Conservation (phyloP, 2,797 vertebrate genomes). For the Phrynocephalus vlangalii region DNA sequence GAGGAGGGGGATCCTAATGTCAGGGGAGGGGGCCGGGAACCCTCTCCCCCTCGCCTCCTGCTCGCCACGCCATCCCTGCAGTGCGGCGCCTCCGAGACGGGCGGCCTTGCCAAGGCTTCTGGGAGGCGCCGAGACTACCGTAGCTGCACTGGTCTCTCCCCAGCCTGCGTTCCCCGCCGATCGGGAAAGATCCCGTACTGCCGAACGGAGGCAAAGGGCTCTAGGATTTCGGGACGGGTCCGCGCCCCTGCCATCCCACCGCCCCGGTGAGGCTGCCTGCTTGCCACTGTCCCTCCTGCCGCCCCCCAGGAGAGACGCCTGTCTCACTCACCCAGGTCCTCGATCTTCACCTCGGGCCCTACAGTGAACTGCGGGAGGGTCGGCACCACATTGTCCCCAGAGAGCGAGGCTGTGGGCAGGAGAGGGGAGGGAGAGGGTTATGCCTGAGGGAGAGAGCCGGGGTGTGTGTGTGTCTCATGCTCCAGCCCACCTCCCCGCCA, state of each 20-base stretch:
- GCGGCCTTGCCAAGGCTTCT: neutral
- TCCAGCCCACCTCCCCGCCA: constrained; percentile 39
- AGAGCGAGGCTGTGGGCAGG: constrained; percentile 82
- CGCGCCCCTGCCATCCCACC: too few species aligned
- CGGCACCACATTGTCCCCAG: constrained; percentile 87
- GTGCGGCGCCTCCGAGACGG: neutral
- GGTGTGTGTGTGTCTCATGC: constrained; percentile 18
- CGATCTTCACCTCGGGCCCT: constrained; percentile 93
- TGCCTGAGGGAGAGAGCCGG: constrained; percentile 54
- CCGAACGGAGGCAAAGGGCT: constrained; percentile 9
- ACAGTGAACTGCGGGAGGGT: constrained; percentile 94
- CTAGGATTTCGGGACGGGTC: neutral
- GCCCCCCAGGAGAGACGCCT: constrained; percentile 18
- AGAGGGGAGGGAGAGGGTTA: constrained; percentile 66
- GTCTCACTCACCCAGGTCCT: constrained; percentile 90
- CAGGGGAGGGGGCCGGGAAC: constrained; percentile 23
- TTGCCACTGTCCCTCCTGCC: too few species aligned
- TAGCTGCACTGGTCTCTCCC: neutral
- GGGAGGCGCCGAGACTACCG: neutral
- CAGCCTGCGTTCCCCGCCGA: neutral
- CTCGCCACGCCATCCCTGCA: neutral
- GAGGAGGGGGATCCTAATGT: too few species aligned
- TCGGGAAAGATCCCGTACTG: too few species aligned
- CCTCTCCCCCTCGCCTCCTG: constrained; percentile 35
- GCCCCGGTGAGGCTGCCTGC: too few species aligned